Base-by-base conservation (phyloP, 1,140 invertebrate genomes). In the Doryteuthis pealeii region DNA sequence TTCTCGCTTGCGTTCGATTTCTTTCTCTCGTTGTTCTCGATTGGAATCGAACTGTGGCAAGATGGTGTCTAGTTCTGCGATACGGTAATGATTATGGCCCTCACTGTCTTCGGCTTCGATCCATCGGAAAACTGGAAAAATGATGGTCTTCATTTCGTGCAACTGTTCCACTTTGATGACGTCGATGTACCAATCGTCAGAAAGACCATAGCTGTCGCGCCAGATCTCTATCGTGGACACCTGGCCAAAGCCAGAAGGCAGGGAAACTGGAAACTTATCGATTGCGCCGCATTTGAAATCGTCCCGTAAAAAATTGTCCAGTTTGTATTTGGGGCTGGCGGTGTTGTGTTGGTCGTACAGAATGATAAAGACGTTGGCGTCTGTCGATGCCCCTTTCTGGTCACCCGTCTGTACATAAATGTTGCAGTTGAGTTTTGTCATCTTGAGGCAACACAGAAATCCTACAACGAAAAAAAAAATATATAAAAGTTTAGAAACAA, bases 361-460 rank as follows among this genome's bases (percentile, higher is more conserved):
- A 1, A 87, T 76, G 1, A 88, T 77, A 70, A 30, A 14, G 0
- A 89, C 82, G 68, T 89, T 88, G 65, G 88, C 87, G 75, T 89
- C 87, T 0, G 88, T 89, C 0, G 87, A 87, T 14, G 87, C 84
- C 5, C 84, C 81, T 62, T 83, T 80, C 10, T 84, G 79, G 76
- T 89, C 88, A 0, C 88, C 88, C 0, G 88, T 89, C 40, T 82
- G 84, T 15, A 89, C 88, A 45, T 82, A 83, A n/a, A 89, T 72
- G 49, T 78, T 73, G 35, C 76, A 79, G 45, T 81, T 40, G 35
- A 10, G 3, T 10, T 40, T 40, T 3, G 35, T 5, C 35, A 40
- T 40, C 10, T 3, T 3, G 35, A 3, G 10, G 35, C 35, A 40
- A 40, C 35, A 40, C 35, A 40, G 35, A 10, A 40, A 40, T 40